These are phyloP conservation scores for Nycticebus coucang DNA, from an alignment of 2,113 vertebrate genomes.

Conservation along the genomic window DNA sequence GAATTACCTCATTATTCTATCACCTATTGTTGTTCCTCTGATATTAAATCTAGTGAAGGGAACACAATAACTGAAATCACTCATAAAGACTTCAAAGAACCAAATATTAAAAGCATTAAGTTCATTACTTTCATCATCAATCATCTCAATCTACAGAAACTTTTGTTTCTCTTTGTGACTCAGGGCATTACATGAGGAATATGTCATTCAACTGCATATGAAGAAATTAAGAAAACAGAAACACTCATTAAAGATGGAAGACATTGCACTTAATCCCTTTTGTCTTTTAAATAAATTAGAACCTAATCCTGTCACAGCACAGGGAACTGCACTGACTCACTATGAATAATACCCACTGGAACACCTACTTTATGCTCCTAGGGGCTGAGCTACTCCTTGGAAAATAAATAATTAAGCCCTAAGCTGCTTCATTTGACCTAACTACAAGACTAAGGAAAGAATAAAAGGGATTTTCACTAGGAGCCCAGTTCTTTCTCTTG, in stretches of 20 bases:
- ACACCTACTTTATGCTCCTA: neutral
- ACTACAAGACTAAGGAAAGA: neutral
- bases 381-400: neutral
- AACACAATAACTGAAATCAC: constrained; percentile 89
- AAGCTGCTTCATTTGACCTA: neutral
- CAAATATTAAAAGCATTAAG: constrained; percentile 77
- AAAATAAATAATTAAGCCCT: neutral
- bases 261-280: neutral
- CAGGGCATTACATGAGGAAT: neutral
- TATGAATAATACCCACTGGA: neutral
- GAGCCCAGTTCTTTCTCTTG: neutral
- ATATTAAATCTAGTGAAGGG: constrained; percentile 95
- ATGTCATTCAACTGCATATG: neutral
- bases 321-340: neutral
- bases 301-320: neutral
- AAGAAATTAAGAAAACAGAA: constrained; percentile 1
- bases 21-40: constrained; percentile 98
- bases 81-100: constrained; percentile 79
- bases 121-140: constrained; percentile 29
- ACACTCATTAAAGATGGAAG: neutral
- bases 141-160: neutral
- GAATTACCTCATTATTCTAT: constrained; percentile 99
- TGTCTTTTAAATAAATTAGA: neutral
- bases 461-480: neutral
- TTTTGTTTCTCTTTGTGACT: neutral